Base-by-base conservation (phyloP, 2,797 vertebrate species). In the Anolis apletophallus region DNA sequence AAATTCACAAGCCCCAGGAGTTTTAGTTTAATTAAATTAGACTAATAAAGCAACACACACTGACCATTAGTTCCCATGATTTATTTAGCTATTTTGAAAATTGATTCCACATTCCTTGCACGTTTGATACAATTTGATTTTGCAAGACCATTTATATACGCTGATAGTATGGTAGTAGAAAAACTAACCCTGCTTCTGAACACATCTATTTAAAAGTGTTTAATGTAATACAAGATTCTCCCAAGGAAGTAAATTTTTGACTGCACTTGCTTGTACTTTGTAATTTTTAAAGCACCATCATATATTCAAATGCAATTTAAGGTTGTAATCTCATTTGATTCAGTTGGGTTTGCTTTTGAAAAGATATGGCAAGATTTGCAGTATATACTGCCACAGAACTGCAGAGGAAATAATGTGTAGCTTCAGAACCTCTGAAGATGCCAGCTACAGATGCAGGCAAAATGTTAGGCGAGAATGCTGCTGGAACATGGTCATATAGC, bases 1-100 rank as follows among this genome's bases (percentile, higher is more conserved):
- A 1, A 61, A 68, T 78, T 81, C 12, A 40, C 40, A 3, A 88
- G 40, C 46, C 61, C 32, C 87, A 88, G 82, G 71, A 92, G 74
- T 0, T 54, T 54, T 40, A 86, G 11, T 55, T 87, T 76, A 76
- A 84, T 14, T 77, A 61, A 4, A 16, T 61, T 55, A 80, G 46
- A 29, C 79, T 75, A 73, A 0, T 7, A 1, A 85, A 1, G 7
- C 19, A 0, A 0, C 14, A 76, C 34, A 0, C 54, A 68, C 2
- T 57, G 16, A 55, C 16, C 57, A 69, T 52, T 12, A 79, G 29
- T 40, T 6, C 46, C 36, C 36, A 0, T 29, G 0, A 12, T 23
- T 76, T 57, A 40, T 52, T 80, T n/a, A 1, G 21, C 1, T 23
- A n/a, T 19, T 29, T 71, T 72, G 0, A 0, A 5, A 76, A 34